A percentile compares a stretch with the other conserved stretches of the same genome.
Conservation (phyloP, 2,888 invertebrate genomes). For the Pantelozetes paolii region DNA sequence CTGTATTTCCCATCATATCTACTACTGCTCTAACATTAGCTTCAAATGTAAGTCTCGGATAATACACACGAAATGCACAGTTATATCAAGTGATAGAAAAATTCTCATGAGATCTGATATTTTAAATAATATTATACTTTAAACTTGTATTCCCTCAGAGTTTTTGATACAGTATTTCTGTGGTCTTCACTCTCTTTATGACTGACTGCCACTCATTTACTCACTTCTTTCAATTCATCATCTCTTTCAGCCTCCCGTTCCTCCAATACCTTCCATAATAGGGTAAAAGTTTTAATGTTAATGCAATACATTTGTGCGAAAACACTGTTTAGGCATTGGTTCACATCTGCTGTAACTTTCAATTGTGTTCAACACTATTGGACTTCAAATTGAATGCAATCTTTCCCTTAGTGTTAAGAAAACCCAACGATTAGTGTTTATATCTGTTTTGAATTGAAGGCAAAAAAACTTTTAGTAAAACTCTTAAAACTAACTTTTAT, state of each 20-base stretch:
- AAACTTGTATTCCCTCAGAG: slow-evolving; percentile 5
- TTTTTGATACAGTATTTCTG: background rate
- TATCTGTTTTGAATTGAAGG: background rate
- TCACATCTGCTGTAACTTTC: slow-evolving; percentile 24
- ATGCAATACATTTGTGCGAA: background rate
- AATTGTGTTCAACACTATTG: background rate
- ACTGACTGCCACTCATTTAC: background rate
- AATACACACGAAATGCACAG: background rate
- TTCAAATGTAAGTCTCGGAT: background rate
- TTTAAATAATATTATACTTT: background rate
- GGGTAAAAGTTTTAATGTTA: background rate
- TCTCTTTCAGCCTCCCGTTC: background rate
- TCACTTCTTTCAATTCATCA: background rate
- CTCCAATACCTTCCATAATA: background rate
- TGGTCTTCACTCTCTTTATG: background rate
- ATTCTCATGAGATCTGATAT: slow-evolving; percentile 21
- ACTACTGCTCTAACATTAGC: background rate
- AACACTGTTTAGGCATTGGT: background rate
- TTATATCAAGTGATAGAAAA: background rate
- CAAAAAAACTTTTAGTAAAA: background rate
- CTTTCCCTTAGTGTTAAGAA: background rate
- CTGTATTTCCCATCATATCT: too few relatives aligned
- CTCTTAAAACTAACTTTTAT: too few relatives aligned
- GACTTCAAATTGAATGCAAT: background rate
- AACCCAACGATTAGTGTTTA: background rate